phyloP scores from a whole-genome alignment of 2,797 vertebrate species.

The Pangasius djambal region DNA sequence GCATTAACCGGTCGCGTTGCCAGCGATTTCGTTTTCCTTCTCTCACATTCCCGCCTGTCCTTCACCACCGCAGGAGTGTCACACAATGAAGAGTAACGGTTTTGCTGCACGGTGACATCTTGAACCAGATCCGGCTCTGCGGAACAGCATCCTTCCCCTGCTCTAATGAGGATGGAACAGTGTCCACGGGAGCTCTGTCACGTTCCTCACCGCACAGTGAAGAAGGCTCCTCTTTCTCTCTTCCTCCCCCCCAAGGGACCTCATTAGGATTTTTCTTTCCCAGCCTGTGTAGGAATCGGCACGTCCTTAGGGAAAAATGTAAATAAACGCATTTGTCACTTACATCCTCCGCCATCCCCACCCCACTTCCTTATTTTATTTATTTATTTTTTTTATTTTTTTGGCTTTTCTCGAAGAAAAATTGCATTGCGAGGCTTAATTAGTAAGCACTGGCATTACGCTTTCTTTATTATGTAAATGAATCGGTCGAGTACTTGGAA shows the following conservation, averaged over 20 bases:
- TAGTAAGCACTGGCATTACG: conserved; percentile 66
- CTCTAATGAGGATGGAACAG: conserved; percentile 67
- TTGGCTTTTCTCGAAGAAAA: conserved; percentile 56
- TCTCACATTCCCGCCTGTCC: conserved; percentile 50
- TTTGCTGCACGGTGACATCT: conserved; percentile 56
- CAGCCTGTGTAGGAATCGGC: conserved; percentile 59
- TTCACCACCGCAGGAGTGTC: conserved; percentile 46
- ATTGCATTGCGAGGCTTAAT: conserved; percentile 67
- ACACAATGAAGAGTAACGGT: conserved; percentile 55
- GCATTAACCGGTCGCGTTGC: conserved; percentile 34
- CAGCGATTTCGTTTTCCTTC: conserved; percentile 27
- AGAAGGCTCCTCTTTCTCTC: conserved; percentile 54
- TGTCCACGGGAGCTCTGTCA: conserved; percentile 64
- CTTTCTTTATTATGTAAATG: conserved; percentile 70
- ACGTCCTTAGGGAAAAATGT: conserved; percentile 63
- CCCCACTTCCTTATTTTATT: not conserved
- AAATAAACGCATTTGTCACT: conserved; percentile 68
- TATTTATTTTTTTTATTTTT: conserved; percentile 34
- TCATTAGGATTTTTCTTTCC: conserved; percentile 62
- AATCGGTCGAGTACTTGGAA: conserved; percentile 59
- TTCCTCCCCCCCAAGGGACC: conserved; percentile 58
- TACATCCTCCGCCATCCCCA: conserved; percentile 42
- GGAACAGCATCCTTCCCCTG: conserved; percentile 46
- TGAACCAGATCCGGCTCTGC: conserved; percentile 51
- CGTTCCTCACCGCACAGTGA: conserved; percentile 51